A percentile compares a stretch with the other conserved stretches of the same genome.
phyloP scores from a whole-genome alignment of 1,140 invertebrate species.

The Zaprionus davidi region DNA sequence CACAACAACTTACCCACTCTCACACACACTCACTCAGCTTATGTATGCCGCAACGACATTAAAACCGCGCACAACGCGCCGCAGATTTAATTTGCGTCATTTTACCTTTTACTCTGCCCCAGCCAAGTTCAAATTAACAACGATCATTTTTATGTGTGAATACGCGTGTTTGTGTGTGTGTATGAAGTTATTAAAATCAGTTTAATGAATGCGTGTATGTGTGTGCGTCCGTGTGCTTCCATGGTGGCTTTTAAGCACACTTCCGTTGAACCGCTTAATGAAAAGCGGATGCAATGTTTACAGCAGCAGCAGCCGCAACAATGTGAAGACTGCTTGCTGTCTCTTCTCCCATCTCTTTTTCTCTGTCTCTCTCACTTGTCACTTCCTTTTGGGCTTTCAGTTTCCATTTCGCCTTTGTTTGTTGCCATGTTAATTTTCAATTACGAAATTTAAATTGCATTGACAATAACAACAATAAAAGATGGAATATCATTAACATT shows the following conservation, averaged over 20 bases:
- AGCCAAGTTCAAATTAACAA: conserved; percentile 63
- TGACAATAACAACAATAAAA: conserved; percentile 35
- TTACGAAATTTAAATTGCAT: conserved; percentile 57
- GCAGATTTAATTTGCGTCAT: conserved; percentile 70
- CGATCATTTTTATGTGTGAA: conserved; percentile 65
- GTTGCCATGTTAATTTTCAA: conserved; percentile 37
- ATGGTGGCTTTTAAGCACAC: conserved; percentile 45
- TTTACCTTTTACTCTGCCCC: conserved; percentile 59
- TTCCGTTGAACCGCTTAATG: conserved; percentile 62
- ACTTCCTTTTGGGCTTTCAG: background rate
- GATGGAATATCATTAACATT: conserved; percentile 23
- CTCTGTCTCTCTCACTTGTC: background rate
- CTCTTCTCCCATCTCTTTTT: background rate
- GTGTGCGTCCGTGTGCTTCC: conserved; percentile 4
- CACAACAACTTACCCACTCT: background rate
- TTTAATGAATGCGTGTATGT: conserved; percentile 11
- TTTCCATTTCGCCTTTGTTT: conserved; percentile 17
- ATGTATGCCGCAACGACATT: conserved; percentile 29
- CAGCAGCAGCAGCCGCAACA: conserved; percentile 7
- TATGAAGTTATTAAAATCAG: conserved; percentile 69
- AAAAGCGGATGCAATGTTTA: conserved; percentile 52
- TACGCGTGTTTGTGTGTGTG: conserved; percentile 5
- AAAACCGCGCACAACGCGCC: conserved; percentile 47
- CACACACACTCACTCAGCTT: conserved; percentile 14
- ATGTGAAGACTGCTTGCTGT: background rate